phyloP scores from a whole-genome alignment of 2,113 vertebrate genomes.

The Platanista minor region DNA sequence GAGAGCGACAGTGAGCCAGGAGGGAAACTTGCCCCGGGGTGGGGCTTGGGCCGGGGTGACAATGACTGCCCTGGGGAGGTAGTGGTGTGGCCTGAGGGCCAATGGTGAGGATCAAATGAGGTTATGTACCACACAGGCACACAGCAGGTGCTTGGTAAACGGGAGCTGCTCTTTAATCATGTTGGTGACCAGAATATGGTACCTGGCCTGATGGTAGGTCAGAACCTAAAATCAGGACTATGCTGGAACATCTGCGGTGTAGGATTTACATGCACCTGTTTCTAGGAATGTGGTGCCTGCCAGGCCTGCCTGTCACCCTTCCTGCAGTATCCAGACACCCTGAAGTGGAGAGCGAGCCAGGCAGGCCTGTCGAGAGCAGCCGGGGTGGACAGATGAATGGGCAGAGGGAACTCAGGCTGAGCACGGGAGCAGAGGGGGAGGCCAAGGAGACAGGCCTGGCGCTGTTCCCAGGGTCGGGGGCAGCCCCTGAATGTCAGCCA shows the following conservation, averaged over 20 bases:
- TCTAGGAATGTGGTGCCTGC: neutral
- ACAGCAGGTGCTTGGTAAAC: neutral
- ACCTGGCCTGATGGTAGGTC: neutral
- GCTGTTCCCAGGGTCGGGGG: neutral
- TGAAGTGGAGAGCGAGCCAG: accelerated
- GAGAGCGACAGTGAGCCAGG: neutral
- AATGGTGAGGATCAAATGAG: neutral
- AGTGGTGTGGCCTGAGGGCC: accelerated
- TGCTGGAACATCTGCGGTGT: neutral
- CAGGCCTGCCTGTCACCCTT: neutral
- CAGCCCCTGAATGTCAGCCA: neutral
- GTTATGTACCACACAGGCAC: accelerated
- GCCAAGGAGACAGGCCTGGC: neutral
- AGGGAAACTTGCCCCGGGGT: neutral
- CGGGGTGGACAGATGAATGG: neutral
- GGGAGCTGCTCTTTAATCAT: neutral
- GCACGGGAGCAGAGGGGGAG: neutral
- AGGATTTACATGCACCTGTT: neutral
- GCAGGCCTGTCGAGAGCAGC: neutral
- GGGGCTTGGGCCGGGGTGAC: no score
- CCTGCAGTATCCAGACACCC: neutral
- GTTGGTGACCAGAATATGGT: neutral
- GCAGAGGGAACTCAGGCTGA: neutral
- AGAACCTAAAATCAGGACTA: neutral
- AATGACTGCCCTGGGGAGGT: accelerated